phyloP scores from a whole-genome alignment of 37 sponge, comb jelly and placozoan genomes.

The Agelas oroides region DNA sequence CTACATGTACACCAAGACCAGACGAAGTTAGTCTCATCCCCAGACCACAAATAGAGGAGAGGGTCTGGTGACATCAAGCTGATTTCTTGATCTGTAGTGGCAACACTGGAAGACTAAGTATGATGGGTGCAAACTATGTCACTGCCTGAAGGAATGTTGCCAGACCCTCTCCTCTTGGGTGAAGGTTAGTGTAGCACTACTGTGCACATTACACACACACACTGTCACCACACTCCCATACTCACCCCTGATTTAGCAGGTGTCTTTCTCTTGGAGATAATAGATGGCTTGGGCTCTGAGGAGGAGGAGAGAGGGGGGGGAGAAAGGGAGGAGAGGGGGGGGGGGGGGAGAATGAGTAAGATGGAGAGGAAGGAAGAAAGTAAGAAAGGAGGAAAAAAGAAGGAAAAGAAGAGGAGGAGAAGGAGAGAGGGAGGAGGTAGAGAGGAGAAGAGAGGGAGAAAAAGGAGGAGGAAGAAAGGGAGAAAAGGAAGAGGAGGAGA shows the following conservation, averaged over 20 bases:
- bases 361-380: neutral
- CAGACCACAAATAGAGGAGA: too few relatives aligned
- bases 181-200: too few relatives aligned
- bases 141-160: too few relatives aligned
- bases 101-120: too few relatives aligned
- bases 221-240: too few relatives aligned
- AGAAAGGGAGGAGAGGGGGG: neutral
- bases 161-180: too few relatives aligned
- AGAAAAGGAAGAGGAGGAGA: neutral
- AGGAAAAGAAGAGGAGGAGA: neutral
- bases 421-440: neutral
- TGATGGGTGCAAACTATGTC: too few relatives aligned
- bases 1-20: too few relatives aligned
- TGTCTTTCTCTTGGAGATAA: slow-evolving; percentile 63
- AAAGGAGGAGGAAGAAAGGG: neutral
- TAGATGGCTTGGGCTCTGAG: slow-evolving; percentile 35
- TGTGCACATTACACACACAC: neutral
- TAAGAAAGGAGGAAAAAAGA: neutral
- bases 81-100: too few relatives aligned
- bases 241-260: slow-evolving; percentile 59
- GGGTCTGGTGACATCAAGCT: too few relatives aligned
- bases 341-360: neutral
- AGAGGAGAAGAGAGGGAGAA: neutral
- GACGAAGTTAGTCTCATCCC: too few relatives aligned
- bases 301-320: neutral